Base-by-base conservation (phyloP, 1,140 invertebrate genomes). In the Phocides pigmalion region DNA sequence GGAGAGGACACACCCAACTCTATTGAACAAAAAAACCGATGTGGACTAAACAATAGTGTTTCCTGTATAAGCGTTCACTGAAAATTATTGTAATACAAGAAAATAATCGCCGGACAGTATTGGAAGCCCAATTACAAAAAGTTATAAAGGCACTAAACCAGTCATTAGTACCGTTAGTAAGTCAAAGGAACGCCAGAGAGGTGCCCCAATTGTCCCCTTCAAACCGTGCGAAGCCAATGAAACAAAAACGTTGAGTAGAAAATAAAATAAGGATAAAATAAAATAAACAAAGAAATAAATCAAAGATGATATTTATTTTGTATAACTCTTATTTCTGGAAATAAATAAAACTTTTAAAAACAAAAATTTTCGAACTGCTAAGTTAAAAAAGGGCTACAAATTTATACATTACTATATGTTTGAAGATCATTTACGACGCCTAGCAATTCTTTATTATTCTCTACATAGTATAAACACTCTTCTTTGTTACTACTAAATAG, bases 271-370 rank as follows among this genome's bases (percentile, higher is more conserved):
- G 59, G 56, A 70, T 41, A 75, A 69, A 69, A 67, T 53, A 68
- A 65, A 70, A 68, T 68, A 72, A 75, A 81, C 66, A 69, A 72
- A 41, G 64, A 75, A 77, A 76, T 70, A 81, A 83, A 73, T 79
- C 76, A 81, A 83, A 76, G 70, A 82, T 80, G 74, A 81, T 81
- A 74, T 84, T 80, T 83, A 79, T 80, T 85, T 79, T 78, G 70
- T 80, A 79, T 79, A 83, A 84, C 74, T 86, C 73, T 80, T 84
- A 82, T 32, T 56, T 82, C 72, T 78, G 66, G 74, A 83, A 84
- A 87, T 87, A 87, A 87, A 87, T 87, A 81, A 82, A 80, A 82
- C 66, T 81, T 81, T 78, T 76, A 80, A 78, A 70, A 84, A 82
- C 76, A 82, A 83, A 76, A 77, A 72, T 71, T 72, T 74, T 64